phyloP scores from a whole-genome alignment of 2,888 invertebrate species.

The Acrocera orbiculus region DNA sequence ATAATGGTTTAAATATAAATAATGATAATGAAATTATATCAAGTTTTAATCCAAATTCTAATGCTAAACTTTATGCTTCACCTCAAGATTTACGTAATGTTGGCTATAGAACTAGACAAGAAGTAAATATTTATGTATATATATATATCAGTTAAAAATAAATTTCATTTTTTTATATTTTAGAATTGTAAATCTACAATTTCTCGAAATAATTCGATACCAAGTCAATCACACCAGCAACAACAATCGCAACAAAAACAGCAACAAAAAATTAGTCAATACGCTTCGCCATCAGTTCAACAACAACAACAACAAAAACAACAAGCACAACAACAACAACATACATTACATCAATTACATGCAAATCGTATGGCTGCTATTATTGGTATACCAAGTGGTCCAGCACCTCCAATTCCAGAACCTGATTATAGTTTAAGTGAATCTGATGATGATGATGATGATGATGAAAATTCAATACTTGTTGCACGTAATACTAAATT shows the following conservation, averaged over 20 bases:
- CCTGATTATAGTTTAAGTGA: conserved; percentile 83
- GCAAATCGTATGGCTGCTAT: conserved; percentile 11
- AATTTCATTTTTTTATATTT: conserved; percentile 1
- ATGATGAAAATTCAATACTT: conserved; percentile 34
- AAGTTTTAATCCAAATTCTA: conserved; percentile 75
- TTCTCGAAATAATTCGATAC: conserved; percentile 6
- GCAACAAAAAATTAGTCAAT: conserved; percentile 19
- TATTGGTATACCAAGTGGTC: conserved; percentile 15
- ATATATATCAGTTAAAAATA: neutral
- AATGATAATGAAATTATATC: conserved; percentile 45
- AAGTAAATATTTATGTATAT: conserved; percentile 13
- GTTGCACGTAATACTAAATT: conserved; percentile 33
- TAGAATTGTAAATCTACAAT: conserved; percentile 11
- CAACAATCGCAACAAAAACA: conserved; percentile 6
- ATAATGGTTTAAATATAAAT: conserved; percentile 15
- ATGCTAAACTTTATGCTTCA: conserved; percentile 73
- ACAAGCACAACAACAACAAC: conserved; percentile 21
- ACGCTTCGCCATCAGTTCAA: conserved; percentile 26
- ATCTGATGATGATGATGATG: conserved; percentile 66
- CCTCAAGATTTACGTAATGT: conserved; percentile 68
- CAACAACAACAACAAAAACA: conserved; percentile 7
- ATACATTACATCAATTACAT: conserved; percentile 13
- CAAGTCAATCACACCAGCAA: conserved; percentile 8
- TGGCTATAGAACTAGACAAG: conserved; percentile 40
- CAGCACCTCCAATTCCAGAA: conserved; percentile 70